Conservation (phyloP, 2,113 vertebrate species). For the Myrmecobius fasciatus region DNA sequence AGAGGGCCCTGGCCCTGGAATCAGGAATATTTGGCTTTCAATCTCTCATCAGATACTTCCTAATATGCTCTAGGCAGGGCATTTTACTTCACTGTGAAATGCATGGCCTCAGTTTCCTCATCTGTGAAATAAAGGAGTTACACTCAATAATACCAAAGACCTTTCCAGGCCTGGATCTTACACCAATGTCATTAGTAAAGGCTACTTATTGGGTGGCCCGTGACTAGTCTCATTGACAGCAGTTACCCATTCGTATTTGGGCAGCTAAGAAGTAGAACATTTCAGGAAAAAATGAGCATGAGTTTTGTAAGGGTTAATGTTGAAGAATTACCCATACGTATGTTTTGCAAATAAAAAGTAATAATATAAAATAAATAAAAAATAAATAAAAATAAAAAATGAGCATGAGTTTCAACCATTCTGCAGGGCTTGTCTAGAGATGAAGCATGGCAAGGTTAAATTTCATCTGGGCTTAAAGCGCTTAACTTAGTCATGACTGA, state of each 20-base stretch:
- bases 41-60: neutral
- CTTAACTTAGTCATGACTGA: neutral
- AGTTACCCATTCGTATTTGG: neutral
- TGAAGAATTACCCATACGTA: too few species aligned
- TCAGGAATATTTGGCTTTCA: neutral
- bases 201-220: neutral
- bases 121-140: neutral
- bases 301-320: too few species aligned
- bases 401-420: neutral
- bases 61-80: neutral
- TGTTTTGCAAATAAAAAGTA: too few species aligned
- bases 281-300: neutral
- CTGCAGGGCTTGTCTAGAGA: neutral
- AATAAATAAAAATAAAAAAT: too few species aligned
- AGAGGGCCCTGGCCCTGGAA: neutral
- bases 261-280: constrained; percentile 24
- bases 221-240: neutral
- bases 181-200: neutral
- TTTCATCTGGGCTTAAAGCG: constrained; percentile 13
- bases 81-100: neutral
- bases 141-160: neutral
- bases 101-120: neutral
- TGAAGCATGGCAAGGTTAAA: constrained; percentile 19
- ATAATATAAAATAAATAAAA: too few species aligned
- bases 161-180: neutral